A percentile compares a stretch with the other conserved stretches of the same genome.
These are phyloP conservation scores for Spheniscus mendiculus DNA, from an alignment of 2,113 vertebrate species.

Conservation along the genomic window DNA sequence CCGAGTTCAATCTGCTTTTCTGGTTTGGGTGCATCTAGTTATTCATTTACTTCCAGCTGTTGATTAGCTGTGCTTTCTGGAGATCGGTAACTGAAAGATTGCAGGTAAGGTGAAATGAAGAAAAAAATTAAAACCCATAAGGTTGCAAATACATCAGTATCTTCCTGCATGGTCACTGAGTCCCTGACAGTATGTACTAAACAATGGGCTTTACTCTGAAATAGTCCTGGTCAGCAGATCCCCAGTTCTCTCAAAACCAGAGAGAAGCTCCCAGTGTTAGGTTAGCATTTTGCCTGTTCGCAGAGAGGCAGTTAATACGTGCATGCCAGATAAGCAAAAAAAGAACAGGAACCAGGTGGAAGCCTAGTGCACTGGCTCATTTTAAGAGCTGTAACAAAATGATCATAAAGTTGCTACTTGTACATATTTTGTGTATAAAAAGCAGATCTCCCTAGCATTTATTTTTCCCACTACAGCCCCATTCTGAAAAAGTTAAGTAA, in stretches of 20 bases:
- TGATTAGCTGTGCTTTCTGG: background rate
- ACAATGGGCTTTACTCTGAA: background rate
- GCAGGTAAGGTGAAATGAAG: background rate
- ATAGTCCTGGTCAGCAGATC: background rate
- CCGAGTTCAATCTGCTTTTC: background rate
- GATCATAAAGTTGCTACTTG: slow-evolving; percentile 35
- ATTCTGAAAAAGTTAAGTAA: slow-evolving; percentile 18
- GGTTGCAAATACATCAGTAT: background rate
- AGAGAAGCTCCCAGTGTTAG: background rate
- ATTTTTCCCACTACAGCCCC: background rate
- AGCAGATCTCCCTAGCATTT: slow-evolving; percentile 11
- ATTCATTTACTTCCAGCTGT: background rate
- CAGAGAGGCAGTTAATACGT: background rate
- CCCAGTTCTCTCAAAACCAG: background rate
- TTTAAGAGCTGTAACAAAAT: slow-evolving; percentile 47
- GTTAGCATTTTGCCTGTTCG: background rate
- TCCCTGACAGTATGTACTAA: background rate
- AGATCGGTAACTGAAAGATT: background rate
- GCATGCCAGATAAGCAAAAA: slow-evolving; percentile 5
- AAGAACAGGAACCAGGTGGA: slow-evolving; percentile 5
- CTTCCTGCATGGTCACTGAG: background rate
- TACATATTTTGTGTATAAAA: slow-evolving; percentile 33
- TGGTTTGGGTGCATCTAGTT: slow-evolving; percentile 17
- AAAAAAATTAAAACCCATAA: background rate
- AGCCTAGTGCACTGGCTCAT: background rate